Percentiles rank a stretch among this genome's conserved stretches.
Conservation (phyloP, 2,888 invertebrate species). For the Cataglyphis altisquamis region DNA sequence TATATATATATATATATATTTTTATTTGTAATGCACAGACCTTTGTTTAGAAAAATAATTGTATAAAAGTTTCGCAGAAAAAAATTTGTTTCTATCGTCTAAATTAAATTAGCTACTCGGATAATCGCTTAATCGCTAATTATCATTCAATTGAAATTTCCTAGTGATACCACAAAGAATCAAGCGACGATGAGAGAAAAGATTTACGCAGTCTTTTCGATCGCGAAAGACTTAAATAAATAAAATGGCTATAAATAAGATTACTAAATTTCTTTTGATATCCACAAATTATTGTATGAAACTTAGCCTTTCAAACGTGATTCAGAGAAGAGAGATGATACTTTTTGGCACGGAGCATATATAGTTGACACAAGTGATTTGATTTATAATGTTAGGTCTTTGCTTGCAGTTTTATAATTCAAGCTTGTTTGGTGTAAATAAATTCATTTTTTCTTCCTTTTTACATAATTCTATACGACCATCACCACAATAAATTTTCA, state of each 20-base stretch:
- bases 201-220: constrained; percentile 29
- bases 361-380: constrained; percentile 42
- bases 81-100: constrained; percentile 3
- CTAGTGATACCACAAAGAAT: background rate
- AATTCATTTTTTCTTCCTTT: background rate
- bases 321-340: constrained; percentile 25
- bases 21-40: background rate
- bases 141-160: constrained; percentile 4
- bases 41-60: background rate
- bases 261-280: constrained; percentile 24
- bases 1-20: background rate
- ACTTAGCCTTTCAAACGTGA: constrained; percentile 24
- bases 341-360: constrained; percentile 66
- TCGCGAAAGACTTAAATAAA: constrained; percentile 40
- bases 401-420: constrained; percentile 16
- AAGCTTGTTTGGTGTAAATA: constrained; percentile 8
- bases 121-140: background rate
- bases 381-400: constrained; percentile 33
- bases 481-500: background rate
- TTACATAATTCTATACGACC: background rate
- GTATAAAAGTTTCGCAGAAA: background rate
- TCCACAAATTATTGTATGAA: constrained; percentile 53
- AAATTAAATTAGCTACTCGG: constrained; percentile 24
- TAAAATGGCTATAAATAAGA: constrained; percentile 39
- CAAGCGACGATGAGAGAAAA: constrained; percentile 9